Evolutionary conservation across 2,888 invertebrate genomes (phyloP), one percentile per base, ranked within the genome.

Genomic region (Drosophila villosipedis): DNA sequence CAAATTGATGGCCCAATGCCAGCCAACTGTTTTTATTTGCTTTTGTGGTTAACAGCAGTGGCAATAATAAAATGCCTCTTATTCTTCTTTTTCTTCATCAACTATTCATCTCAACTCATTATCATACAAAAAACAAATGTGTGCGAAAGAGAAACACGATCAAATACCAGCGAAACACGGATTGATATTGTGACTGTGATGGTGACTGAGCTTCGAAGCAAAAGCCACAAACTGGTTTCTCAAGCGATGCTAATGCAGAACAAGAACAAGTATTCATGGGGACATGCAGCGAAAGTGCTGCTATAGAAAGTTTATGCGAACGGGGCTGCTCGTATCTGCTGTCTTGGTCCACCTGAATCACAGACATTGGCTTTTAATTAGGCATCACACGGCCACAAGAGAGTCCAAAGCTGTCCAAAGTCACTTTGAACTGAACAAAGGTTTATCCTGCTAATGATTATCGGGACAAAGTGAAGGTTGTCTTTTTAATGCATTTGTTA

Each of bases 281-380:
- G 71, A 68, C 59, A 76, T 78, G 68, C 89, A 85, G 91, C 89
- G 85, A 85, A 85, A 85, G 85, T 85, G 90, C 76, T 90, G 89
- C 90, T 83, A 85, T 90, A 90, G 85, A 85, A 85, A 85, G 85
- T 85, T 90, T 73, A 70, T 68, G 70, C 67, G 53, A 76, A 65
- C 67, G 52, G 54, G 37, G 68, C 22, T 63, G 50, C 61, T 63
- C 55, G 52, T 30, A 41, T 50, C 37, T 22, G 31, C n/a, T 74
- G 49, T 37, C 49, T 30, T 47, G 57, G 57, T 71, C 35, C 55
- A 47, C 47, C 39, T 53, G 52, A 52, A 43, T 49, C 37, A 28
- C 59, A 68, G n/a, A 28, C 65, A 68, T 68, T 75, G 78, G 53
- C 64, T 80, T 77, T 80, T 83, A 86, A 84, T 82, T 79, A 76